phyloP scores from a whole-genome alignment of 1,140 invertebrate species.

The Melanaphis sacchari region DNA sequence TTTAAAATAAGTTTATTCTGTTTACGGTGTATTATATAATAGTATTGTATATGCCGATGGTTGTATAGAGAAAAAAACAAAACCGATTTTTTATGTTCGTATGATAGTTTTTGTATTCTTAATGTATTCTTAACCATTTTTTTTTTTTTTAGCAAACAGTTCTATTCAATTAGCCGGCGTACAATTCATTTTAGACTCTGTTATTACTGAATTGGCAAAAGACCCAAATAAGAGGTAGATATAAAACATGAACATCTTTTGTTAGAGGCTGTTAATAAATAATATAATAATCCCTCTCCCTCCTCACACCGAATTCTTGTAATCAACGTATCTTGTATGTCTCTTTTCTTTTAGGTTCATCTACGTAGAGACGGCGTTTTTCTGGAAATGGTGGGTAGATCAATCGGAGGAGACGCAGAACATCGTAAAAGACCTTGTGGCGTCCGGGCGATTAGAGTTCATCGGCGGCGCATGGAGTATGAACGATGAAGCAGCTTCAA shows the following conservation, averaged over 20 bases:
- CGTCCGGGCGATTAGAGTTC: constrained; percentile 70
- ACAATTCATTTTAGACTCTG: constrained; percentile 71
- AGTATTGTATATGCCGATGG: neutral
- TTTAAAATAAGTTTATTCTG: neutral
- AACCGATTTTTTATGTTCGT: neutral
- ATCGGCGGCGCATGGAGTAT: constrained; percentile 69
- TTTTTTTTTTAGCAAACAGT: constrained; percentile 45
- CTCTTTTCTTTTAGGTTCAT: constrained; percentile 66
- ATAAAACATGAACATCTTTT: neutral
- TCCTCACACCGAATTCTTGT: neutral
- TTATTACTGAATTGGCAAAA: constrained; percentile 67
- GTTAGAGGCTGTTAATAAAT: neutral
- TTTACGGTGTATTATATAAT: neutral
- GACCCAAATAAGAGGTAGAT: constrained; percentile 65
- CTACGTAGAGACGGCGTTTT: constrained; percentile 76
- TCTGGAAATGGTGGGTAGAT: constrained; percentile 73
- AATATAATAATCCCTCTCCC: neutral
- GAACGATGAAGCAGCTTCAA: constrained; percentile 76
- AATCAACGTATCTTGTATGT: neutral
- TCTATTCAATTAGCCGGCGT: constrained; percentile 63
- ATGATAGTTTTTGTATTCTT: neutral
- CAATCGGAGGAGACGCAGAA: constrained; percentile 66
- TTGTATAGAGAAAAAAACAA: neutral
- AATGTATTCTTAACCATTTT: neutral
- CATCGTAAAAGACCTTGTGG: constrained; percentile 63